Evolutionary conservation across 2,797 vertebrate genomes (phyloP), one percentile per base, ranked within the genome.

Genomic region (Synaphobranchus kaupii): DNA sequence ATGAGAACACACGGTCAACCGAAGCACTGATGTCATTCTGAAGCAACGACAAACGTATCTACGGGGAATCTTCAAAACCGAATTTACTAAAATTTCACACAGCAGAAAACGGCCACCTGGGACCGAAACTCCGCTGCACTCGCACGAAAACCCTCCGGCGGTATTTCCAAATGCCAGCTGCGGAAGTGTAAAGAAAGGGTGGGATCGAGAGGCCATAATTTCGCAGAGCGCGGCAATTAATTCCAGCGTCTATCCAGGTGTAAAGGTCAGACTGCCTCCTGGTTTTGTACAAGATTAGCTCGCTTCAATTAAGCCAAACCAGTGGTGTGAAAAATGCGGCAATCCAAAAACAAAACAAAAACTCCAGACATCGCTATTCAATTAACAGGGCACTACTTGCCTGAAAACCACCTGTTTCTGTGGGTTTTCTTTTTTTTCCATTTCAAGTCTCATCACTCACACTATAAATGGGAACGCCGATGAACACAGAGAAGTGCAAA

Each of bases 221-320:
- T 60, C 17, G 9, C 44, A 68, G 25, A 63, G 28, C 54, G 60
- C 28, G 17, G n/a, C 68, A 80, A 52, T 48, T 83, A 63, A 86
- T 63, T 39, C 63, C 60, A 86, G 80, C 25, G 17, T 15, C 28
- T 66, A 25, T 58, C 73, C 78, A 66, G 73, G 85, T 86, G 56
- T 86, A 86, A 86, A 86, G 80, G 78, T 86, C 58, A 86, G 48
- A 47, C 31, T 44, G 80, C 47, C 60, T 86, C 39, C 60, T 47
- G 20, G 60, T 83, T 47, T 34, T 47, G 22, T n/a, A 66, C 48
- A 7, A 66, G 58, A 83, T 84, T 68, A 39, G 31, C 28, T 17
- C 47, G 47, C 76, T 68, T 86, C 58, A 86, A 31, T 84, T 58
- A 84, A 39, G 52, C 12, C 20, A 66, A 54, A 78, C 31, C 22